Evolutionary conservation across 2,113 vertebrate genomes (phyloP), one percentile per base, ranked within the genome.

Genomic region (Neolamprologus falcicula): DNA sequence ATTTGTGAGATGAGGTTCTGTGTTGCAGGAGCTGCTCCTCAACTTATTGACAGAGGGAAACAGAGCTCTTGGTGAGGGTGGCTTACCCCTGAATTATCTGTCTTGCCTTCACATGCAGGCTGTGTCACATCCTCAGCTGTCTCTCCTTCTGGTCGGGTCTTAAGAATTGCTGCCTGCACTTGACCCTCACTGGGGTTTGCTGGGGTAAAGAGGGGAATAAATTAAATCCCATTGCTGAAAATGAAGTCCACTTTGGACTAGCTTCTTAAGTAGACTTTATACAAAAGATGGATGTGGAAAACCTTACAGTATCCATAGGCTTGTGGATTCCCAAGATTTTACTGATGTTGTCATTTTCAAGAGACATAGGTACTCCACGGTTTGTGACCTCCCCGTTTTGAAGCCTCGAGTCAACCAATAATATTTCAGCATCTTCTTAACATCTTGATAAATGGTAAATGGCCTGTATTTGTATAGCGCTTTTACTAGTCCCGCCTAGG

Each of bases 201-300:
- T 47, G 33, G 73, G 50, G 21, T 28, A 73, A 45, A 73, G 40
- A 16, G 9, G 35, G 21, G 14, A 11, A 73, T 73, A 45, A 84
- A 85, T 82, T 66, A 79, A 88, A 92, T 87, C 79, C 78, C 80
- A 76, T 5, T 76, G 83, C 68, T 85, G 86, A 86, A 86, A 85
- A 79, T 54, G 11, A 85, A 85, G 83, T 71, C 68, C 35, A 35
- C 42, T 50, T 50, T 76, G 42, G 24, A 19, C n/a, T 9, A 26
- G 37, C 0, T 71, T 9, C 7, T 21, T 3, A 71, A 2, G 37
- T 40, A 42, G 0, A 71, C 12, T 42, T 14, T 71, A 0, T 66
- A 8, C 17, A 42, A 42, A 71, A 73, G 7, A 73, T 45, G n/a
- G n/a, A 7, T 16, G 37, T 45, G 66, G 0, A 45, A n/a, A 73